A percentile compares a stretch with the other conserved stretches of the same genome.
These are phyloP conservation scores for Clarias batrachus DNA, from an alignment of 2,113 vertebrate species.

Conservation along the genomic window DNA sequence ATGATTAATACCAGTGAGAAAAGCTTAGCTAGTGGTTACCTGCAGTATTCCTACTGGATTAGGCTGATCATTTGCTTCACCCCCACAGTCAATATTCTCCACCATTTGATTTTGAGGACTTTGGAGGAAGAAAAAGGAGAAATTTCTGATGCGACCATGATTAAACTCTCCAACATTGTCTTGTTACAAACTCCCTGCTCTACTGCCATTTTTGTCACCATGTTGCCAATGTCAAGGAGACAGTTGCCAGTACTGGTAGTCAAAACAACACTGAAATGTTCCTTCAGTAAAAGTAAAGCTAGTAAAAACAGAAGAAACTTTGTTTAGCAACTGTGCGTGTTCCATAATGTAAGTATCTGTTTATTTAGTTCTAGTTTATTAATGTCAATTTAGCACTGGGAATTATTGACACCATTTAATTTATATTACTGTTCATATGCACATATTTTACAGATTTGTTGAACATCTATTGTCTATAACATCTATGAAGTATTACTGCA, in stretches of 20 bases:
- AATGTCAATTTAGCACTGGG: neutral
- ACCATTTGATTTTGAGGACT: conserved; percentile 46
- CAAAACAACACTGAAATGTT: neutral
- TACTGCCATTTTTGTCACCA: neutral
- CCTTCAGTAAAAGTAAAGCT: neutral
- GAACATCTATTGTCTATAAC: neutral
- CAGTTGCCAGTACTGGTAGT: neutral
- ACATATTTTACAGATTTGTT: neutral
- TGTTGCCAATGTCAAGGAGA: neutral
- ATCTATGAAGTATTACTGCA: too few relatives aligned
- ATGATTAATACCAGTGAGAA: neutral
- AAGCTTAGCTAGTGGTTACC: conserved; percentile 53
- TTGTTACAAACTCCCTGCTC: neutral
- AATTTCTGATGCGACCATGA: neutral
- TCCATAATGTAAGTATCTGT: neutral
- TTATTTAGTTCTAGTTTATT: neutral
- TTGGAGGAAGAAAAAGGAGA: conserved; percentile 36
- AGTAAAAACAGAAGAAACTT: neutral
- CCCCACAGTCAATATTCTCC: conserved; percentile 61
- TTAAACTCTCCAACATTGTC: neutral
- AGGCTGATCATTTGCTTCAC: conserved; percentile 56
- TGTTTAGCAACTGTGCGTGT: neutral
- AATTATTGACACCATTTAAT: neutral
- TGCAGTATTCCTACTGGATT: conserved; percentile 74
- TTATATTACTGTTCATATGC: neutral